Conservation (phyloP, 2,113 vertebrate genomes). For the Trogon melanurus region DNA sequence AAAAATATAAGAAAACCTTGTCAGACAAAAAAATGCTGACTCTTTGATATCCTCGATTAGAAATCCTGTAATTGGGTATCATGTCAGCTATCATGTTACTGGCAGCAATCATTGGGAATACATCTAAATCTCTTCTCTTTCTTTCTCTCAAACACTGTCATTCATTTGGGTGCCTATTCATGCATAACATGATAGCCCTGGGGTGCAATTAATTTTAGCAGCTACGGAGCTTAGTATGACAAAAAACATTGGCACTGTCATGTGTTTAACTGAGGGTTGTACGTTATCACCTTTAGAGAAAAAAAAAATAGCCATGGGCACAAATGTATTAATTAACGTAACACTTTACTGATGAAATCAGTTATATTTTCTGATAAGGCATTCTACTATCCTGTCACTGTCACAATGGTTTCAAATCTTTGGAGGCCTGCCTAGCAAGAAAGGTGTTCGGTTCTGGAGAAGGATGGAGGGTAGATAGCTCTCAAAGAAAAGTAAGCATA, state of each 20-base stretch:
- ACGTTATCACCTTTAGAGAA: conserved; percentile 45
- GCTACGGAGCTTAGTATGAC: conserved; percentile 51
- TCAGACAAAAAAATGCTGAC: conserved; percentile 9
- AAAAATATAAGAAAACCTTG: not conserved
- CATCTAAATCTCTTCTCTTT: conserved; percentile 47
- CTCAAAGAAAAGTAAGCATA: not conserved
- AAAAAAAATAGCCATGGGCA: conserved; percentile 25
- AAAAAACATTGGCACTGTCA: not conserved
- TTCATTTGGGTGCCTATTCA: conserved; percentile 61
- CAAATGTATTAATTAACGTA: conserved; percentile 67
- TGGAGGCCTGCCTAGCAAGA: not conserved
- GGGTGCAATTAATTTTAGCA: conserved; percentile 69
- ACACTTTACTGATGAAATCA: conserved; percentile 60
- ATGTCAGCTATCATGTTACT: conserved; percentile 45
- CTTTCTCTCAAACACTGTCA: conserved; percentile 33
- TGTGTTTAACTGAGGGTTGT: conserved; percentile 55
- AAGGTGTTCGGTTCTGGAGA: not conserved
- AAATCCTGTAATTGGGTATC: conserved; percentile 53
- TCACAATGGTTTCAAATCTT: not conserved
- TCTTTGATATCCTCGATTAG: conserved; percentile 65
- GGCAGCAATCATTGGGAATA: conserved; percentile 28
- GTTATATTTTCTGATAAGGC: conserved; percentile 40
- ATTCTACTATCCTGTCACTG: not conserved
- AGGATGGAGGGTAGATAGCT: not conserved
- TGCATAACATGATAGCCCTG: conserved; percentile 59